Conservation (phyloP, 2,797 vertebrate genomes). For the Denticeps clupeoides region DNA sequence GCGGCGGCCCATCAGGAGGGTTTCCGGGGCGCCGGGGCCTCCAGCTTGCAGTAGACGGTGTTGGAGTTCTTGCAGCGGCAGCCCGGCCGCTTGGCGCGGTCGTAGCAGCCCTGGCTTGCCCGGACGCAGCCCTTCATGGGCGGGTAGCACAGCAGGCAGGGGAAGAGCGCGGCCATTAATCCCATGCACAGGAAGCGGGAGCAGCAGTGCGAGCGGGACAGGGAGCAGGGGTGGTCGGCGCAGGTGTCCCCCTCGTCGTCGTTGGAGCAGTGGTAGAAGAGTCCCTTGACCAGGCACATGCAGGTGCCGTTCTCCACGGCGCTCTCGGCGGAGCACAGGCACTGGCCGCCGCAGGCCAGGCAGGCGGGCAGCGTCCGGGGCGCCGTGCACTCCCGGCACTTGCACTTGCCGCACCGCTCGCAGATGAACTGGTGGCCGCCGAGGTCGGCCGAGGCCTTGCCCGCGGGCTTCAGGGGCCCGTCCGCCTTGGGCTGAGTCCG, state of each 20-base stretch:
- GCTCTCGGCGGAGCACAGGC: constrained; percentile 85
- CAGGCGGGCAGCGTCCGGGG: constrained; percentile 80
- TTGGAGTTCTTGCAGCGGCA: constrained; percentile 97
- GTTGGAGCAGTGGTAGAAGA: constrained; percentile 96
- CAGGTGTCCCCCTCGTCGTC: constrained; percentile 89
- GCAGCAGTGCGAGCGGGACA: constrained; percentile 86
- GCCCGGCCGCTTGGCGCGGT: constrained; percentile 77
- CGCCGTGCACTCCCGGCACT: constrained; percentile 83
- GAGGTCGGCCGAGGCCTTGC: constrained; percentile 33
- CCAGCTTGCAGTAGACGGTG: constrained; percentile 94
- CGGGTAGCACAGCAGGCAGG: constrained; percentile 91
- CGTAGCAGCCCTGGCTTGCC: constrained; percentile 78
- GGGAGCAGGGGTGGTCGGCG: constrained; percentile 88
- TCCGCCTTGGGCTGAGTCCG: constrained; percentile 75
- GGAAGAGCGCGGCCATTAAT: constrained; percentile 78
- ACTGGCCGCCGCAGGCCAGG: constrained; percentile 82
- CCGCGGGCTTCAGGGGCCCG: constrained; percentile 68
- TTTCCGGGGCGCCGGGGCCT: constrained; percentile 72
- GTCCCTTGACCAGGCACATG: constrained; percentile 91
- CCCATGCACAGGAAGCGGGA: constrained; percentile 94
- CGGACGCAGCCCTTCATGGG: constrained; percentile 84
- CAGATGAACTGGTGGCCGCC: constrained; percentile 81
- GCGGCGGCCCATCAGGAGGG: constrained; percentile 66
- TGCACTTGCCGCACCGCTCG: constrained; percentile 90
- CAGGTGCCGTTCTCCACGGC: constrained; percentile 90